Evolutionary conservation across 2,797 vertebrate genomes (phyloP).

Genomic region (Enteromius paludinosus): DNA sequence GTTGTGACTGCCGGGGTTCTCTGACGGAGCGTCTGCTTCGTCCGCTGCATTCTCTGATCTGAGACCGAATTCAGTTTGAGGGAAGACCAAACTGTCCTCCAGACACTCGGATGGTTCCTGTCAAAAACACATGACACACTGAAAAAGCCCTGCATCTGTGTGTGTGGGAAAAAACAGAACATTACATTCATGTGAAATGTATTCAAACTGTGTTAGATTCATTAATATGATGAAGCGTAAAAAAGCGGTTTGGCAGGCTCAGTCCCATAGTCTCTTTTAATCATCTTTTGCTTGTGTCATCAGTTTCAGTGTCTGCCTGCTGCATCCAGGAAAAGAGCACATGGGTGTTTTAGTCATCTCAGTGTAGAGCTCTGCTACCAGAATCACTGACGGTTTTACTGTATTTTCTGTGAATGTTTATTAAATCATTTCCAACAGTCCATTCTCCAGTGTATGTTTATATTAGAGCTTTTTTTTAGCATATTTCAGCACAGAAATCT

Average conservation of each 20-base stretch:
- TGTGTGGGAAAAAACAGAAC: not conserved
- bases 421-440: no score
- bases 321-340: no score
- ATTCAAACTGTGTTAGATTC: not conserved
- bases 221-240: not conserved
- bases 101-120: conserved; percentile 95
- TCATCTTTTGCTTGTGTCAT: no score
- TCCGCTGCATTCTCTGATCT: conserved; percentile 84
- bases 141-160: not conserved
- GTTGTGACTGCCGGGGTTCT: conserved; percentile 83
- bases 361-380: no score
- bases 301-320: not conserved
- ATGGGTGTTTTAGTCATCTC: not conserved
- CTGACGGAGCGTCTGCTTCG: conserved; percentile 79
- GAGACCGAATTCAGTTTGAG: conserved; percentile 84
- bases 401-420: no score
- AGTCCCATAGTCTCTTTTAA: not conserved
- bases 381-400: no score
- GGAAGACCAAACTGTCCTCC: conserved; percentile 91
- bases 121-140: not conserved
- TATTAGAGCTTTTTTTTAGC: no score
- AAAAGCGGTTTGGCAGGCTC: not conserved
- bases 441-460: no score
- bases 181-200: not conserved
- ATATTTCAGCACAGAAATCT: no score